phyloP scores from a whole-genome alignment of 2,113 vertebrate species.

The Periophthalmus modestus region DNA sequence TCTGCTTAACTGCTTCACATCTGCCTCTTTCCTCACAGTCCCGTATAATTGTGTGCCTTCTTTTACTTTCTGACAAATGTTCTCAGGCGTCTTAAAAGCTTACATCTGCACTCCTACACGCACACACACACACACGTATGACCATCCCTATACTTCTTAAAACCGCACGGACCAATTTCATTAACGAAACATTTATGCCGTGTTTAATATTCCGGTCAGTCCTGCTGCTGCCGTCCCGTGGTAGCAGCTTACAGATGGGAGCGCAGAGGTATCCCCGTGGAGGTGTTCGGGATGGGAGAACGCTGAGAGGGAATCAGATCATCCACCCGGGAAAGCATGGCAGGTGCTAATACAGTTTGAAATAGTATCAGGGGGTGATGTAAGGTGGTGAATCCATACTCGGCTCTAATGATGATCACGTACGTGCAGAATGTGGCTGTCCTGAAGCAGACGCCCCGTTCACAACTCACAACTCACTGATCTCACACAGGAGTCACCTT shows the following conservation, averaged over 20 bases:
- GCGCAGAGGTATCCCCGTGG: conserved; percentile 63
- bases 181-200: conserved; percentile 50
- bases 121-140: conserved; percentile 10
- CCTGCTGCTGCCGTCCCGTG: conserved; percentile 30
- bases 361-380: conserved; percentile 61
- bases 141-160: conserved; percentile 45
- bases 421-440: conserved; percentile 62
- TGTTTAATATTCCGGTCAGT: conserved; percentile 17
- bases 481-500: conserved; percentile 61
- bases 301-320: conserved; percentile 56
- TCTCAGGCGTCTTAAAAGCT: conserved; percentile 36
- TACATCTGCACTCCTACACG: conserved; percentile 41
- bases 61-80: conserved; percentile 37
- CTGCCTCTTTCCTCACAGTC: conserved; percentile 5
- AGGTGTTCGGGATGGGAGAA: conserved; percentile 59
- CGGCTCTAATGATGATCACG: conserved; percentile 63
- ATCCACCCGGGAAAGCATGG: conserved; percentile 70
- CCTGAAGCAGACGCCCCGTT: conserved; percentile 53
- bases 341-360: conserved; percentile 65
- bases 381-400: conserved; percentile 67
- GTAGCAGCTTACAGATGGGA: conserved; percentile 62
- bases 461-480: conserved; percentile 63
- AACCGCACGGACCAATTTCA: conserved; percentile 46
- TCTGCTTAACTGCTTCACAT: conserved; percentile 7
- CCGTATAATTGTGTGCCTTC: conserved; percentile 6